Evolutionary conservation across 2,888 invertebrate genomes (phyloP).

Genomic region (Saturnia pavonia): DNA sequence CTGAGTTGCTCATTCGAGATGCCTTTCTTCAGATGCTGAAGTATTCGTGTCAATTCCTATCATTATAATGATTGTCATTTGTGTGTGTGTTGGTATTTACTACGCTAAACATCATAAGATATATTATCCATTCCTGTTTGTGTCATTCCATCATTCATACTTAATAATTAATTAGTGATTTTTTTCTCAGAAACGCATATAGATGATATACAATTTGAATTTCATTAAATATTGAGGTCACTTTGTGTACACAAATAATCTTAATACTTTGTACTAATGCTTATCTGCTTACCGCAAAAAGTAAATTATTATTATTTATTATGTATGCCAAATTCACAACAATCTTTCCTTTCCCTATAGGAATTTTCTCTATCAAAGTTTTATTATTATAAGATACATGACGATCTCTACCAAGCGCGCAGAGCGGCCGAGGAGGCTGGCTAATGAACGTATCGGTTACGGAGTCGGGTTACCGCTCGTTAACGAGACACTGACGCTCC

Average conservation of each 20-base stretch:
- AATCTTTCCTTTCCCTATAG: not conserved
- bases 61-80: constrained; percentile 26
- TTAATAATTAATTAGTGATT: too few relatives aligned
- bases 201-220: too few relatives aligned
- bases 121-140: too few relatives aligned
- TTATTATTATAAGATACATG: constrained; percentile 51
- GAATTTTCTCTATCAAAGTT: constrained; percentile 37
- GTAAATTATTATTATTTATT: too few relatives aligned
- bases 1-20: constrained; percentile 27
- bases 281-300: too few relatives aligned
- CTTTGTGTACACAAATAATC: too few relatives aligned
- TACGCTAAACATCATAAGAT: not conserved
- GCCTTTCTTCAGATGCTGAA: not conserved
- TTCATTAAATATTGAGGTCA: too few relatives aligned
- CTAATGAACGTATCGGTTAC: constrained; percentile 74
- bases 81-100: not conserved
- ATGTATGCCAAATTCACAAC: too few relatives aligned
- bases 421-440: constrained; percentile 51
- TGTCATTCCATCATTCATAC: too few relatives aligned
- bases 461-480: constrained; percentile 69
- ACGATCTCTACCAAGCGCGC: constrained; percentile 45
- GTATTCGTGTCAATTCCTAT: constrained; percentile 15
- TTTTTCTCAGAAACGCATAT: too few relatives aligned
- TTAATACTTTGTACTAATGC: too few relatives aligned
- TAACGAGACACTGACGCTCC: constrained; percentile 54